phyloP scores from a whole-genome alignment of 2,113 vertebrate species.

The Centropus unirufus region DNA sequence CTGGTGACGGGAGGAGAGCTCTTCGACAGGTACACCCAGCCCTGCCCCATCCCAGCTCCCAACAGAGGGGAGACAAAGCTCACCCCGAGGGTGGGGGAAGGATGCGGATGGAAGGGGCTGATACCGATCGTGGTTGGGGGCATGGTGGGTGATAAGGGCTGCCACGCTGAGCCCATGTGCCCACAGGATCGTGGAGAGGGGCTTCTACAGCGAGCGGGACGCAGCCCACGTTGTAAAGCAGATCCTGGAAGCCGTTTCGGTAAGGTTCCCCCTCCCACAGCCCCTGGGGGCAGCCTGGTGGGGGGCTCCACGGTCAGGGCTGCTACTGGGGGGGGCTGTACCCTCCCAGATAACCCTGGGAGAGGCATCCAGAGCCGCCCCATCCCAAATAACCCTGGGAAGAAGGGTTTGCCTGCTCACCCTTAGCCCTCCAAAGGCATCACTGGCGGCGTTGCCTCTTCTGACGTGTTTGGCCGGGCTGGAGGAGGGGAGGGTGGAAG shows the following conservation, averaged over 20 bases:
- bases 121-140: rapidly evolving
- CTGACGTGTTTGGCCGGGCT: rapidly evolving
- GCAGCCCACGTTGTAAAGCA: constrained; percentile 89
- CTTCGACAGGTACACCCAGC: constrained; percentile 82
- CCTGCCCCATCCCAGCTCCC: rapidly evolving
- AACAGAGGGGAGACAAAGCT: no score
- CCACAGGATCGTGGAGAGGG: constrained; percentile 87
- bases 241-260: constrained; percentile 88
- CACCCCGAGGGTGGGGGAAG: rapidly evolving
- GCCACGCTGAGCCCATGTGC: not conserved
- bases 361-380: no score
- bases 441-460: not conserved
- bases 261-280: constrained; percentile 6
- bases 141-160: not conserved
- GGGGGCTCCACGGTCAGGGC: rapidly evolving
- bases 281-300: rapidly evolving
- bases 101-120: not conserved
- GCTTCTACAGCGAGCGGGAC: constrained; percentile 89
- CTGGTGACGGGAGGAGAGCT: constrained; percentile 90
- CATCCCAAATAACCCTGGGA: not conserved
- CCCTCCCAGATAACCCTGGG: no score
- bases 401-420: rapidly evolving
- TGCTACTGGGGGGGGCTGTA: not conserved
- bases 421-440: not conserved
- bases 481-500: not conserved